Evolutionary conservation across 1,140 invertebrate species (phyloP), one percentile per base, ranked within the genome.

Genomic region (Drosophila pallidifrons): DNA sequence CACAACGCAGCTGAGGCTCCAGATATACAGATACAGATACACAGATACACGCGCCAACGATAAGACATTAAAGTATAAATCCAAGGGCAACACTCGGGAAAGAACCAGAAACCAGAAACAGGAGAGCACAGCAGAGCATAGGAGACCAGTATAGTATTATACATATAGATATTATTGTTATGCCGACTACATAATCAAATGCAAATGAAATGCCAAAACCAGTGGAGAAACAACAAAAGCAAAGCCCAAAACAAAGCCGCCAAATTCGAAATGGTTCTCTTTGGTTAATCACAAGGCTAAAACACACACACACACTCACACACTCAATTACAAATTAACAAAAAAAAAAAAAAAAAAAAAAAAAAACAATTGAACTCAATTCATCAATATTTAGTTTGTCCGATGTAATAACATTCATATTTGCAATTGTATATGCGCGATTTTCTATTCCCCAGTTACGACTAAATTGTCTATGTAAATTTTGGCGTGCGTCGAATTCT

Each of bases 151-250:
- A 59, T 46, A 25, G 20, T 25, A 25, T 25, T 25, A 25, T 25
- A 25, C 4, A 25, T 25, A 25, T 25, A 25, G 4, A 25, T 25
- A 25, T 25, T 25, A 25, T 25, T 25, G 20, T 25, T 35, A 59
- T 52, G 35, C 47, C 10, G 65, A 20, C 16, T 52, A 61, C 57
- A 43, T 80, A 83, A 83, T 74, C 54, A 77, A 77, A 83, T 81
- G 73, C 81, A 85, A 85, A 83, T 85, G 74, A 61, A 81, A 77
- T 71, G 75, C 79, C 71, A 75, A 74, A 78, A 77, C 20, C 55
- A 65, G 55, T 28, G 13, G 25, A 61, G 49, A 55, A 63, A 35
- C 13, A 47, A 41, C 57, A 57, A 59, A 49, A 38, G 38, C 61
- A 58, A 49, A 45, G 64, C 64, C 64, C 45, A 49, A 43, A 75